Evolutionary conservation across 2,888 invertebrate species (phyloP).

Genomic region (Callyntrura sp.): DNA sequence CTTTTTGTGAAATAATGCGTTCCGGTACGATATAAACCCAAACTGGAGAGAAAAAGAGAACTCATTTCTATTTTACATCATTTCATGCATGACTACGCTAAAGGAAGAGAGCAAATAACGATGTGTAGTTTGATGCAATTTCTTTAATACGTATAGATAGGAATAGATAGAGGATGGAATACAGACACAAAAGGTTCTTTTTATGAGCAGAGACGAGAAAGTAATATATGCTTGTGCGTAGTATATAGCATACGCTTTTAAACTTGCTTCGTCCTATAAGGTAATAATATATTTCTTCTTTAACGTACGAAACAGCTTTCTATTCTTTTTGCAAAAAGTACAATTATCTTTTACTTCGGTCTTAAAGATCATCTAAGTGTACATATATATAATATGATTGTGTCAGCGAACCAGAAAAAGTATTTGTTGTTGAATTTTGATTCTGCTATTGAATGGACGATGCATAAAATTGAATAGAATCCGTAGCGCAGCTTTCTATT

Average conservation of each 20-base stretch:
- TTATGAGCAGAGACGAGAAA: too few species aligned
- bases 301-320: too few species aligned
- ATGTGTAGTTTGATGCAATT: conserved; percentile 34
- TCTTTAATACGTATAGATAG: too few species aligned
- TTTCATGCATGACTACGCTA: conserved; percentile 67
- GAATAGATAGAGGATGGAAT: too few species aligned
- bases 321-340: too few species aligned
- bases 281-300: conserved; percentile 47
- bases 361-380: conserved; percentile 31
- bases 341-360: too few species aligned
- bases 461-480: too few species aligned
- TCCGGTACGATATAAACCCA: too few species aligned
- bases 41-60: not conserved
- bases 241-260: not conserved
- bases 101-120: conserved; percentile 60
- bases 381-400: not conserved
- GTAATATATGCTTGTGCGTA: too few species aligned
- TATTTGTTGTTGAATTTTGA: not conserved
- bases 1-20: too few species aligned
- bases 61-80: conserved; percentile 61
- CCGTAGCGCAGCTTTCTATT: not conserved
- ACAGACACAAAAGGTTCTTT: too few species aligned
- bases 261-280: conserved; percentile 6
- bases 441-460: conserved; percentile 8
- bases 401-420: not conserved